Evolutionary conservation across 1,140 invertebrate genomes (phyloP).

Genomic region (Phymorhynchus buccinoides): DNA sequence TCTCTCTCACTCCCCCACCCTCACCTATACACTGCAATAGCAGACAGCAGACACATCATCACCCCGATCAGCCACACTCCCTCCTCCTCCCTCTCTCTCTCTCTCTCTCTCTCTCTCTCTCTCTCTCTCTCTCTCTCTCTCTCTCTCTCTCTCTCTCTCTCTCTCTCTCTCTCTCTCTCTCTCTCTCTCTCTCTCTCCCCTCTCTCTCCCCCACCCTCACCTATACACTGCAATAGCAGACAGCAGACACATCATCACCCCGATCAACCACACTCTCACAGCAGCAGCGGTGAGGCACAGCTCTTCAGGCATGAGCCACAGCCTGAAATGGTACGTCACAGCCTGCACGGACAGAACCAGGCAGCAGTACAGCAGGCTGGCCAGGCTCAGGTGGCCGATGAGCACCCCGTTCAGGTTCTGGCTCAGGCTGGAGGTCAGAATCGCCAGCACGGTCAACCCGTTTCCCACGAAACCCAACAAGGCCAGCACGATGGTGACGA

Average conservation of each 20-base stretch:
- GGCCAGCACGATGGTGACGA: conserved; percentile 54
- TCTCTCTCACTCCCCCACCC: neutral
- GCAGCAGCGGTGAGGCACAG: conserved; percentile 58
- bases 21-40: conserved; percentile 62
- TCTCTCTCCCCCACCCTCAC: conserved; percentile 4
- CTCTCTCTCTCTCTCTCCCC: neutral
- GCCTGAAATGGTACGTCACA: conserved; percentile 52
- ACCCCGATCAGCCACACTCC: neutral
- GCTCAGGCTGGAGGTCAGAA: conserved; percentile 58
- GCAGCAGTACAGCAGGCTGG: conserved; percentile 60
- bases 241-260: conserved; percentile 61
- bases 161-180: neutral
- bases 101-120: neutral
- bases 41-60: conserved; percentile 40
- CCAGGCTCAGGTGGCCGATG: conserved; percentile 64
- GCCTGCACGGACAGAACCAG: conserved; percentile 62
- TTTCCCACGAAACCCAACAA: conserved; percentile 60
- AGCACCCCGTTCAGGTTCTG: conserved; percentile 65
- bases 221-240: conserved; percentile 63
- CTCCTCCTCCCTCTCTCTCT: neutral
- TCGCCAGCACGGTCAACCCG: conserved; percentile 63
- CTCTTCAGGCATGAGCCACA: conserved; percentile 38
- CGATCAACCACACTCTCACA: conserved; percentile 59
- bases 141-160: neutral
- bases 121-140: neutral